Percentiles rank a stretch among this genome's conserved stretches.
phyloP scores from a whole-genome alignment of 2,113 vertebrate species.

The Cottus gobio region DNA sequence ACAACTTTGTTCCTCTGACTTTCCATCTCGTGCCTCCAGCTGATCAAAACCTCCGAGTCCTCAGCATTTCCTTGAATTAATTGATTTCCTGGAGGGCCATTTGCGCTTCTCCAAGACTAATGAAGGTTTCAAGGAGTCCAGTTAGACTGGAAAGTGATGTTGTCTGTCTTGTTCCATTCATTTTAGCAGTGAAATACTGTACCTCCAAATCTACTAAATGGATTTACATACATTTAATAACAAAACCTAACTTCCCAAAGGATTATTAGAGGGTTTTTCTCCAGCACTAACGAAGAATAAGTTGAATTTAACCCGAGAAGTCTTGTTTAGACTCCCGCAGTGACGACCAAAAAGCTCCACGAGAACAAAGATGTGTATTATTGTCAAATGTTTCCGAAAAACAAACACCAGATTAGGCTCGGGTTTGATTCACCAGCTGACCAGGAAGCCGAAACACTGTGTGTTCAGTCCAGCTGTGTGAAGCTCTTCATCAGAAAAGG shows the following conservation, averaged over 20 bases:
- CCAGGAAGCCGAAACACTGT: neutral
- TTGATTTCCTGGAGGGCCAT: neutral
- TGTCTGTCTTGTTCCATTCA: neutral
- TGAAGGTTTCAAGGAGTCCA: too few relatives aligned
- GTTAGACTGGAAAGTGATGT: too few relatives aligned
- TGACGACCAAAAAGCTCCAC: too few relatives aligned
- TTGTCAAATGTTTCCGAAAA: too few relatives aligned
- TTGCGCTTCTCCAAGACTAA: neutral
- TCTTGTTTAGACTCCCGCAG: too few relatives aligned
- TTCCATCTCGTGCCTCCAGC: neutral
- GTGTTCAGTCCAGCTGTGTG: neutral
- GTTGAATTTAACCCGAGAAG: too few relatives aligned
- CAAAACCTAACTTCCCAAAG: too few relatives aligned
- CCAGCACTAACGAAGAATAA: too few relatives aligned
- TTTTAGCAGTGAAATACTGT: too few relatives aligned
- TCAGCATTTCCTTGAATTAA: neutral
- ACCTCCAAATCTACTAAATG: neutral
- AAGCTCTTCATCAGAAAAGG: neutral
- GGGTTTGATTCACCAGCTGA: neutral
- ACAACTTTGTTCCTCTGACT: neutral
- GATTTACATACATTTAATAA: neutral
- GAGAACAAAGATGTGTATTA: too few relatives aligned
- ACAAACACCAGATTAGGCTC: neutral
- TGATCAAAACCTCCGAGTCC: neutral
- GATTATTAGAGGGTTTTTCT: too few relatives aligned